phyloP scores from a whole-genome alignment of 2,888 invertebrate species.

The Ecdyonurus torrentis region DNA sequence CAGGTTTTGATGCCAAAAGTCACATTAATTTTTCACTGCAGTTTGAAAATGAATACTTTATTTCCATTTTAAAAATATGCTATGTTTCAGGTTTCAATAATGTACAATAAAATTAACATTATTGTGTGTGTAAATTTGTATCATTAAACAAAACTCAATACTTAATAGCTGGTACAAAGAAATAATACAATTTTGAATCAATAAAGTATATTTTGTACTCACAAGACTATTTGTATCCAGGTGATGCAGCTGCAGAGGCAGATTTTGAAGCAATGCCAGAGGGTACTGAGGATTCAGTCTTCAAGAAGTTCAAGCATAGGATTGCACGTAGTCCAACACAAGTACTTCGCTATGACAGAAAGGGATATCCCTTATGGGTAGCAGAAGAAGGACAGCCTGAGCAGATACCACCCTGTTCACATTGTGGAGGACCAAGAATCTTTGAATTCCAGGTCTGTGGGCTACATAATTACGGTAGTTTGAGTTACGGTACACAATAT shows the following conservation, averaged over 20 bases:
- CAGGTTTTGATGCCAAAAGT: too few relatives aligned
- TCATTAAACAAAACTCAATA: too few relatives aligned
- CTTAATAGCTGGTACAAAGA: too few relatives aligned
- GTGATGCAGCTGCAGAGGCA: slow-evolving; percentile 38
- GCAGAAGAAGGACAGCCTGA: slow-evolving; percentile 36
- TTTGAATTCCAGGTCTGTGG: slow-evolving; percentile 94
- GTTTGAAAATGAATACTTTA: too few relatives aligned
- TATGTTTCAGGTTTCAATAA: too few relatives aligned
- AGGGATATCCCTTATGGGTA: slow-evolving; percentile 71
- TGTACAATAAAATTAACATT: too few relatives aligned
- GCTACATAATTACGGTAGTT: too few relatives aligned
- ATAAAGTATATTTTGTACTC: not conserved
- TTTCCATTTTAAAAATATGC: too few relatives aligned
- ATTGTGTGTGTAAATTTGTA: too few relatives aligned
- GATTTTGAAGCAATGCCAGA: slow-evolving; percentile 53
- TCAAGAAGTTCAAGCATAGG: slow-evolving; percentile 56
- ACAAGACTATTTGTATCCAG: slow-evolving; percentile 13
- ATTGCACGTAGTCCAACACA: slow-evolving; percentile 60
- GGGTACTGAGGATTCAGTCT: slow-evolving; percentile 54
- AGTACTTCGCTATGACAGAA: slow-evolving; percentile 61
- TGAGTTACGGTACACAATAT: too few relatives aligned
- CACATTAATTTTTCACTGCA: too few relatives aligned
- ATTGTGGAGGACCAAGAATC: slow-evolving; percentile 55
- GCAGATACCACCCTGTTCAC: slow-evolving; percentile 51
- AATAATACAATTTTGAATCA: not conserved